Percentiles rank a stretch among this genome's conserved stretches.
Evolutionary conservation across 2,797 vertebrate genomes (phyloP).

Genomic region (Martes flavigula): DNA sequence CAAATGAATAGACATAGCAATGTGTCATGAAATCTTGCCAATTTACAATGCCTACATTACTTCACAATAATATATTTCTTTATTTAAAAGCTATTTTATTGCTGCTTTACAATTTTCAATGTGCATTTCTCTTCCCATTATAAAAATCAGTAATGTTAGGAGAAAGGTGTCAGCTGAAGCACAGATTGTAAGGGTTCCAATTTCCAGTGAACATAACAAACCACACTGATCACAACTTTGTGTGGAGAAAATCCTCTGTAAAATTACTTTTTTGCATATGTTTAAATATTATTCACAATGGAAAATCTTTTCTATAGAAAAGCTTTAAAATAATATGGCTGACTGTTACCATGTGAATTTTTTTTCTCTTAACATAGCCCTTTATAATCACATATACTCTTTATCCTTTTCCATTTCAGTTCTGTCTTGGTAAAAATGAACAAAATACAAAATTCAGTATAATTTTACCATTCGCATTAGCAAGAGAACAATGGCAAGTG

Average conservation of each 20-base stretch:
- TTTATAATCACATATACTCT: slow-evolving; percentile 50
- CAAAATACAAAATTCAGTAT: slow-evolving; percentile 66
- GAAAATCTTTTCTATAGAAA: slow-evolving; percentile 54
- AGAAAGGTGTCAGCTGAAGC: slow-evolving; percentile 45
- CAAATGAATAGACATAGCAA: slow-evolving; percentile 54
- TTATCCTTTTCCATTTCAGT: slow-evolving; percentile 55
- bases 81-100: slow-evolving; percentile 57
- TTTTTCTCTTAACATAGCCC: neutral
- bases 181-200: neutral
- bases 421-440: slow-evolving; percentile 52
- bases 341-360: slow-evolving; percentile 28
- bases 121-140: slow-evolving; percentile 53
- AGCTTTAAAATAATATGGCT: slow-evolving; percentile 52
- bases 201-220: slow-evolving; percentile 57
- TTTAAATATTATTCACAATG: slow-evolving; percentile 46
- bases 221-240: slow-evolving; percentile 42
- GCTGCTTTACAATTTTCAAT: slow-evolving; percentile 12
- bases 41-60: neutral
- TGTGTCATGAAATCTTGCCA: slow-evolving; percentile 57
- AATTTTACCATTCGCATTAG: slow-evolving; percentile 55
- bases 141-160: slow-evolving; percentile 39
- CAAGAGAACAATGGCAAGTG: slow-evolving; percentile 52
- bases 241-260: neutral
- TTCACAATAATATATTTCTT: slow-evolving; percentile 19
- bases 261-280: slow-evolving; percentile 53